Conservation (phyloP, 1,140 invertebrate genomes). For the Drosophila obscura region DNA sequence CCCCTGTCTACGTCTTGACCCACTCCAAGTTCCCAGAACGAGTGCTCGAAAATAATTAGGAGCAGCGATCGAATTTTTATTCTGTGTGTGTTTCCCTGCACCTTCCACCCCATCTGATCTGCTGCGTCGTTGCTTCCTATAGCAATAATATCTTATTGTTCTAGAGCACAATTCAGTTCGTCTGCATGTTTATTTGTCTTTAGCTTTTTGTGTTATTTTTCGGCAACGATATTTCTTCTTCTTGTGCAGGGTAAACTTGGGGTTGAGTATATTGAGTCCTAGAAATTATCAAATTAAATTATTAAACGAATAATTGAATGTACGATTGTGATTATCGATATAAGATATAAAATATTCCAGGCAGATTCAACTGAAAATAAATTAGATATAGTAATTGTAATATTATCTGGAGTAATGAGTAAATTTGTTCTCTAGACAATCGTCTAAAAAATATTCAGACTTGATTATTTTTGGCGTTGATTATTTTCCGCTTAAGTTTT, state of each 20-base stretch:
- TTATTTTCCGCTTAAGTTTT: neutral
- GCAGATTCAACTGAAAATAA: too few species aligned
- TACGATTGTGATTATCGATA: too few species aligned
- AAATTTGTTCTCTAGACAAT: neutral
- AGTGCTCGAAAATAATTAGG: conserved; percentile 18
- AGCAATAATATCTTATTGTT: conserved; percentile 32
- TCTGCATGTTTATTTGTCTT: conserved; percentile 49
- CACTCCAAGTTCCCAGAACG: conserved; percentile 21
- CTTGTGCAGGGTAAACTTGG: conserved; percentile 8
- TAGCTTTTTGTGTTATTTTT: conserved; percentile 10
- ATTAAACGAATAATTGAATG: too few species aligned
- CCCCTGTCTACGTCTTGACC: conserved; percentile 25
- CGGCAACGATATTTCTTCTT: conserved; percentile 28
- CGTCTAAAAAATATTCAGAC: neutral
- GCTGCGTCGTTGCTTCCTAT: conserved; percentile 2
- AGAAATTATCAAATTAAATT: too few species aligned
- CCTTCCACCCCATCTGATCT: neutral
- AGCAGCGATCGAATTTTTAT: conserved; percentile 21
- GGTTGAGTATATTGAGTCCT: neutral
- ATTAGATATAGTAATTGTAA: too few species aligned
- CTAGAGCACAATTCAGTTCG: conserved; percentile 33
- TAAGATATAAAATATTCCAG: too few species aligned
- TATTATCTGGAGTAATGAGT: neutral
- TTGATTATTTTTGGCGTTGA: conserved; percentile 9
- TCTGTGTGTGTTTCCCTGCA: conserved; percentile 22